Base-by-base conservation (phyloP, 2,797 vertebrate species). In the Selene dorsalis region DNA sequence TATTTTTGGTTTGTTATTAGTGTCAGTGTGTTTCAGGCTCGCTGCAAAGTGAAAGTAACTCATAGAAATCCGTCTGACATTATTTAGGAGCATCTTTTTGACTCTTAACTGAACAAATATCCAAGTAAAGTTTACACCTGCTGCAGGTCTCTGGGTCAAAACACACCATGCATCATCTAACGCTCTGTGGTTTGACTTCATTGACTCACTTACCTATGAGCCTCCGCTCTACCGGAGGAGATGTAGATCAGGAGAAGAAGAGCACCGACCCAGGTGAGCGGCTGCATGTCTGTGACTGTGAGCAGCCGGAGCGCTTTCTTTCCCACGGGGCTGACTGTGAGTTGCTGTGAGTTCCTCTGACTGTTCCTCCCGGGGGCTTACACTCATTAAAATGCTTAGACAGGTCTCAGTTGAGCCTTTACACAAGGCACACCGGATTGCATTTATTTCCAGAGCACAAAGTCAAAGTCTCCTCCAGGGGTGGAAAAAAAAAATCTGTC, bases 171-270 rank as follows among this genome's bases (percentile, higher is more conserved):
- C n/a, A 68, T 39, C 53, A 83, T 50, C 6, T 52, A 77, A 69
- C 1, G 0, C 43, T 68, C 56, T 58, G 0, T 30, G 35, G 39
- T 47, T 80, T 2, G 13, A 18, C 66, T 52, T 74, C 38, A 45
- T 12, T 22, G 62, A 90, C 94, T 94, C 91, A 96, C 95, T 94
- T 92, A 96, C 95, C 95, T 93, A 28, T 86, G 63, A 47, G 84
- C 60, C 22, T 92, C 87, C 66, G 91, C 80, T 26, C 73, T 59
- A 24, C 86, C 84, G 39, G 77, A 82, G 61, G 83, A 90, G 83
- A 94, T 62, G 87, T 87, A 87, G 22, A 93, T 68, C 76, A 94
- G 82, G 70, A 95, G 80, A 2, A 89, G 59, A 65, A 95, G 71
- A 22, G 75, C 83, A 47, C 82, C 68, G 75, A 93, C 86, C 88